Base-by-base conservation (phyloP, 2,113 vertebrate species). In the Terrapene triunguis region DNA sequence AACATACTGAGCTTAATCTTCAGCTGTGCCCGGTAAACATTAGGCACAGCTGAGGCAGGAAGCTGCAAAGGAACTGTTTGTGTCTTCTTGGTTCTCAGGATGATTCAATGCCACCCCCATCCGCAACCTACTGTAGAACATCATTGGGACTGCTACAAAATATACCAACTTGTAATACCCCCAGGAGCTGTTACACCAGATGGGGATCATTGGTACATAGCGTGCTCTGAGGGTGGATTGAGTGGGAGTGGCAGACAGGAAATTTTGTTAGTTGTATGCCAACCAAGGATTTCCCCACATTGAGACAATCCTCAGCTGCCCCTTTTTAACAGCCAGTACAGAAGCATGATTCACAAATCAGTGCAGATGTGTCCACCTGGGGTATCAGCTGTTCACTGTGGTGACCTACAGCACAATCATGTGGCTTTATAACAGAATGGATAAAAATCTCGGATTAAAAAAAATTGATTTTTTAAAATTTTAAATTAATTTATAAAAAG, bases 81-180 rank as follows among this genome's bases (percentile, higher is more conserved):
- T 5, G 0, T 5, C 51, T 44, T 17, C 32, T n/a, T 21, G 12
- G 0, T 3, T 2, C 3, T 2, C 25, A 59, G 38, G 47, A 10
- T 42, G 38, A 0, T 42, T 89, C 55, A 35, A 12, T 62, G 78
- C 48, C 1, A 0, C n/a, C 55, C 50, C 90, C 19, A 78, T 86
- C 6, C 5, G 57, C 69, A 53, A 9, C 8, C 2, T 35, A 13
- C 6, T n/a, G 1, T 16, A 19, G 29, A 88, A 2, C 5, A 2
- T n/a, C 14, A 14, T 24, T 74, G 59, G 10, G 65, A 38, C n/a
- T 44, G 24, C 24, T 78, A 8, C 74, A 78, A 47, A 47, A 27
- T 47, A 78, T 27, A 29, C 3, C 4, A 11, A 17, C 24, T 22
- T 35, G 5, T 47, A 85, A 21, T 2, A 7, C 3, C 24, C 19